phyloP scores from a whole-genome alignment of 2,113 vertebrate genomes.

The Oplegnathus fasciatus region DNA sequence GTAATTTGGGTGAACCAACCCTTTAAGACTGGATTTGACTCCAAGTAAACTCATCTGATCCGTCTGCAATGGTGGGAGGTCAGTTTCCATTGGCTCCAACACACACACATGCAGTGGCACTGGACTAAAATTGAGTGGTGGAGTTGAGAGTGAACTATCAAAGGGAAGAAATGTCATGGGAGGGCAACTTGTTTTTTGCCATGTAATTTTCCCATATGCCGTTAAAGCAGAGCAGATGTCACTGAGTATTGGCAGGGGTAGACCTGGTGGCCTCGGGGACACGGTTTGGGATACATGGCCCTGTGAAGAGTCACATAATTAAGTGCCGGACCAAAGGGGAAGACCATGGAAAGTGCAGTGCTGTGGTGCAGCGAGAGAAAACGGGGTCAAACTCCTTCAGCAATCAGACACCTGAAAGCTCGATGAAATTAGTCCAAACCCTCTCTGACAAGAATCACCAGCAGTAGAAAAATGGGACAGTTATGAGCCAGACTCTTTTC shows the following conservation, averaged over 20 bases:
- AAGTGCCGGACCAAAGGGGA: slow-evolving; percentile 49
- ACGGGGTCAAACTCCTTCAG: slow-evolving; percentile 56
- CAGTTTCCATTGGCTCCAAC: slow-evolving; percentile 46
- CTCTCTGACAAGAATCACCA: slow-evolving; percentile 28
- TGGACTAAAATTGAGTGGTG: slow-evolving; percentile 66
- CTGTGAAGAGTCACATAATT: slow-evolving; percentile 65
- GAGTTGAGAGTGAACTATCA: slow-evolving; percentile 69
- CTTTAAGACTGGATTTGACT: slow-evolving; percentile 21
- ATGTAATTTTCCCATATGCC: slow-evolving; percentile 71
- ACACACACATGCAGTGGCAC: slow-evolving; percentile 46
- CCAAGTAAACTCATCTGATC: slow-evolving; percentile 44
- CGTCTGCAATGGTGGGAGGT: slow-evolving; percentile 46
- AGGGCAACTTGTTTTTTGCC: slow-evolving; percentile 70
- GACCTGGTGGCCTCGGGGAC: slow-evolving; percentile 55
- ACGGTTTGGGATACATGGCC: slow-evolving; percentile 41
- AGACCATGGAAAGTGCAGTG: slow-evolving; percentile 34
- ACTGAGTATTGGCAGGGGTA: slow-evolving; percentile 62
- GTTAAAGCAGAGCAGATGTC: slow-evolving; percentile 75
- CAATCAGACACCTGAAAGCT: slow-evolving; percentile 46
- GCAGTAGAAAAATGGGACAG: slow-evolving; percentile 31
- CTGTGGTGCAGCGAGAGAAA: slow-evolving; percentile 29
- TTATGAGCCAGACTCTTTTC: slow-evolving; percentile 41
- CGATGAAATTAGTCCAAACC: slow-evolving; percentile 55
- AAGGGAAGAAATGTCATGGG: slow-evolving; percentile 70
- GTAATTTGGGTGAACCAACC: background rate